Base-by-base conservation (phyloP, 2,797 vertebrate species). In the Nannoperca obscura region DNA sequence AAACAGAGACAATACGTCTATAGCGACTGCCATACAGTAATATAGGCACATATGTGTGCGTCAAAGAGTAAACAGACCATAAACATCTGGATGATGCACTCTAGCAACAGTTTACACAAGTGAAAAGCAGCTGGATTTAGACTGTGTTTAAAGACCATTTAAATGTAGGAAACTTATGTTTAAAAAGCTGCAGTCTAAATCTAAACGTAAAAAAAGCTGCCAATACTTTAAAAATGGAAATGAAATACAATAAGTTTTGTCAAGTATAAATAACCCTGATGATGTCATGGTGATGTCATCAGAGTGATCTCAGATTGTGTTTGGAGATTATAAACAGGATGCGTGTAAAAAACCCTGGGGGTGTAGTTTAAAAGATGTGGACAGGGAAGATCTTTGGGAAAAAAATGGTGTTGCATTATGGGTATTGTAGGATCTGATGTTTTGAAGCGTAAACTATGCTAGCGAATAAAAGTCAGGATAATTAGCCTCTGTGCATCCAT, bases 1-100 rank as follows among this genome's bases (percentile, higher is more conserved):
- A 74, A 47, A 22, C 69, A 50, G 59, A 87, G 77, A 81, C 82
- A 80, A 80, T 78, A 4, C 4, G 50, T 77, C 76, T 53, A 30
- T 49, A 72, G 78, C 63, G 78, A 70, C 62, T 1, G 57, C 49
- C 14, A 0, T 24, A 61, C 74, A 1, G 50, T 80, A 78, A 79
- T 58, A 65, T 75, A 55, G 24, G 65, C 52, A 47, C 46, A 67
- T 69, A 24, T 44, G 7, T 8, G 40, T 38, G 70, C 15, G 4
- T 62, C 10, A 60, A n/a, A 61, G 44, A 4, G 30, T 1, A 19
- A 65, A 63, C 22, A 40, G 0, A 50, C 20, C 30, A 47, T 38
- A 38, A 15, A 46, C 8, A 14, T 14, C 36, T 46, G 22, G 1
- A 54, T 34, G 5, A 27, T 19, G 59, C 30, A 20, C 55, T 30